Base-by-base conservation (phyloP, 2,113 vertebrate species). In the Lampris megalopsis region DNA sequence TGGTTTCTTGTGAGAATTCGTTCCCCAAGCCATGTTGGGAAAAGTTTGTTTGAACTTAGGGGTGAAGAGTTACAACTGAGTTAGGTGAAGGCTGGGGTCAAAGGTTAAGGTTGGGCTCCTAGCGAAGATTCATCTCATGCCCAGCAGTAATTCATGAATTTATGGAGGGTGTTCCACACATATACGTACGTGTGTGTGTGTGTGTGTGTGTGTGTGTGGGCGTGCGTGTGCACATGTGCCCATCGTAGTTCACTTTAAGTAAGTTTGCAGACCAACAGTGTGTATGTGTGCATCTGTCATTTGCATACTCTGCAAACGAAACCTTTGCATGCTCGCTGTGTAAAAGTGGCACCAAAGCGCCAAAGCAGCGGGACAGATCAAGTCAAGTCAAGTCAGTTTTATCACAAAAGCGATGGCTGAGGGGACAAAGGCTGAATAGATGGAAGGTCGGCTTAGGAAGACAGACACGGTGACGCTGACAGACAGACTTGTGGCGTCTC, bases 391-490 rank as follows among this genome's bases (percentile, higher is more conserved):
- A n/a, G n/a, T n/a, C n/a, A n/a, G n/a, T n/a, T n/a, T n/a, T n/a
- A n/a, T n/a, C 76, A 53, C 41, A n/a, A 75, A 24, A 78, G 57
- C 54, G 10, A 43, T 76, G 66, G 64, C 41, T 58, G 47, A 76
- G 59, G 5, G 41, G 24, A 60, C 64, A 40, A 40, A 37, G 68
- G 57, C 37, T 10, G 59, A 82, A 79, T 73, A 73, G 82, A 80
- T 70, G 43, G 64, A 9, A 4, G 77, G 63, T 61, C 10, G 43
- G 47, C 88, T 92, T 91, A 86, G 89, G 79, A 82, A 79, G 83
- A 77, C 66, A 88, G 88, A 91, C 89, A 82, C 63, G 47, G 80
- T 82, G 91, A 89, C 86, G 86, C 83, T 86, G 81, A 85, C 66
- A 52, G 68, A 81, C 53, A 77, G 80, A 79, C 71, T 75, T 43